A percentile compares a stretch with the other conserved stretches of the same genome.
Evolutionary conservation across 2,797 vertebrate species (phyloP).

Genomic region (Xiphophorus birchmanni): DNA sequence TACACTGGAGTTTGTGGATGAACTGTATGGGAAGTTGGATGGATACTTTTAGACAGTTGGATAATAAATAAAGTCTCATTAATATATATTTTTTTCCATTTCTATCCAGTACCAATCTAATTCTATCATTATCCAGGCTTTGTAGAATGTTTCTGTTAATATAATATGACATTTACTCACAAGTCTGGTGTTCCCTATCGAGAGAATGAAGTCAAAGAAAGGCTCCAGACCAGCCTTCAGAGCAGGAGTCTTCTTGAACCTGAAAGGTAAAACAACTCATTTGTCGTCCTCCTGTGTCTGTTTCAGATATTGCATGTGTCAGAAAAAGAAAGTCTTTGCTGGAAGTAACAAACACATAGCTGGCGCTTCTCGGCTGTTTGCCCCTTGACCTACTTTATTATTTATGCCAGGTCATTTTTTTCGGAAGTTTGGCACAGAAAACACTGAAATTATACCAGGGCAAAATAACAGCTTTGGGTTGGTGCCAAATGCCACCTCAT

Average conservation of each 20-base stretch:
- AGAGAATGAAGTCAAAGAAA: conserved; percentile 96
- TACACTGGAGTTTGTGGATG: background rate
- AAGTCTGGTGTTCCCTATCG: conserved; percentile 91
- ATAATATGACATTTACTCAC: conserved; percentile 76
- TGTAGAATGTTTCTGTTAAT: background rate
- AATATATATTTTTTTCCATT: background rate
- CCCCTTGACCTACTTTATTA: background rate
- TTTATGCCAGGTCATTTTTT: background rate
- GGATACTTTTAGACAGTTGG: background rate
- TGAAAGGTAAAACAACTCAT: conserved; percentile 57
- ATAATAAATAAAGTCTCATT: background rate
- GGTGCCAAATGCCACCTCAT: conserved; percentile 71
- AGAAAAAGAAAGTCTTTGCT: background rate
- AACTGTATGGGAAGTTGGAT: background rate
- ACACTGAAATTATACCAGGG: background rate
- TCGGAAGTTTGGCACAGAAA: background rate
- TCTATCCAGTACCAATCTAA: background rate
- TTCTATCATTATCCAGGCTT: background rate
- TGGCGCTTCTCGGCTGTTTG: background rate
- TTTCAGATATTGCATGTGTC: conserved; percentile 9
- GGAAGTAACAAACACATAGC: background rate
- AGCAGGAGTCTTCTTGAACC: conserved; percentile 93
- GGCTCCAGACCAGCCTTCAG: conserved; percentile 91
- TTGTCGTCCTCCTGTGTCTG: conserved; percentile 39
- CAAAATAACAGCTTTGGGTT: conserved; percentile 9